Conservation (phyloP, 2,113 vertebrate species). For the Megaptera novaeangliae region DNA sequence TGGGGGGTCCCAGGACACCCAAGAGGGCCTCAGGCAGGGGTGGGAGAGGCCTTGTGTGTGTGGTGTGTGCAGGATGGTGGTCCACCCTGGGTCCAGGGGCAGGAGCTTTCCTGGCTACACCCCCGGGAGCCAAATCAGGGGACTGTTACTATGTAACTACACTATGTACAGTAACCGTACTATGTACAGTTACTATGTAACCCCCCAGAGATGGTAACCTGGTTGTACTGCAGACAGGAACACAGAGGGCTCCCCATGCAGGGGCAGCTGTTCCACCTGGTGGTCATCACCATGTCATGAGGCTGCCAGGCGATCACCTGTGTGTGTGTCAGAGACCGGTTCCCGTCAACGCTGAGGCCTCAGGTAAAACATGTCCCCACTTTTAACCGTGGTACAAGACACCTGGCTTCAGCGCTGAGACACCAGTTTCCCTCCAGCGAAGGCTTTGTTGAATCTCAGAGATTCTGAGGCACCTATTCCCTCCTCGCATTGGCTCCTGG, state of each 20-base stretch:
- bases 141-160: no score
- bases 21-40: not conserved
- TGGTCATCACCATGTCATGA: not conserved
- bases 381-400: not conserved
- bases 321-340: not conserved
- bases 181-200: no score
- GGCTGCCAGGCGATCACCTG: not conserved
- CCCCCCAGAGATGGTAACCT: not conserved
- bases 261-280: not conserved
- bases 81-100: not conserved
- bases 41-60: not conserved
- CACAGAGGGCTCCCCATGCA: fast-evolving
- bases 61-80: not conserved
- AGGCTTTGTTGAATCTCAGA: not conserved
- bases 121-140: not conserved
- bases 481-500: not conserved
- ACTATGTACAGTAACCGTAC: no score
- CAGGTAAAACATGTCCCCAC: fast-evolving
- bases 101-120: not conserved
- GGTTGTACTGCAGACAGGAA: not conserved
- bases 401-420: not conserved
- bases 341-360: not conserved
- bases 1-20: not conserved
- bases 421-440: not conserved
- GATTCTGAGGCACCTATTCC: not conserved